Evolutionary conservation across 2,113 vertebrate species (phyloP).

Genomic region (Mesocricetus auratus): DNA sequence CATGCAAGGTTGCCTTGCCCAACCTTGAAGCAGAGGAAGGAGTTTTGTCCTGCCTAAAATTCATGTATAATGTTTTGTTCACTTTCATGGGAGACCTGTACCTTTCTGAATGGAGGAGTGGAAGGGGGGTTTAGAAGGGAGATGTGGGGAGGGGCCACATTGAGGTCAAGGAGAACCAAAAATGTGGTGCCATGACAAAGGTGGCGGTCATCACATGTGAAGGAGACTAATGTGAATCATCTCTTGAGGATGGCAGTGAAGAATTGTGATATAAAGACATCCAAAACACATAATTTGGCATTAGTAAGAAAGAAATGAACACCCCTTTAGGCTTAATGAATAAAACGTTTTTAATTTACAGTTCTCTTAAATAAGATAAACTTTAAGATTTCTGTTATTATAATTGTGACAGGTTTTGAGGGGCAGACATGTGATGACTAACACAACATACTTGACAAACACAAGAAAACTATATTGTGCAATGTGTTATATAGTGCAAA

Average conservation of each 20-base stretch:
- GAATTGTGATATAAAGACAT: background rate
- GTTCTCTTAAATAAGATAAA: background rate
- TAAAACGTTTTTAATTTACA: background rate
- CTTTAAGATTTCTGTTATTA: background rate
- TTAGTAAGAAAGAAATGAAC: background rate
- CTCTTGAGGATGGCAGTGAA: background rate
- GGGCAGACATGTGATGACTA: background rate
- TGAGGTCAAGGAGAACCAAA: background rate
- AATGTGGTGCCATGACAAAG: accelerated
- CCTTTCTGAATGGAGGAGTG: background rate
- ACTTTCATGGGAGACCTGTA: background rate
- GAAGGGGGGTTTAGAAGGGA: background rate
- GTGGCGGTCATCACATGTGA: background rate
- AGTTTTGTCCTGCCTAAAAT: background rate
- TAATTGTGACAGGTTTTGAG: background rate
- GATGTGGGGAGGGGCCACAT: background rate
- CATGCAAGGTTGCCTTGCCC: background rate
- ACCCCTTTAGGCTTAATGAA: background rate
- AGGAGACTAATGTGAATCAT: background rate
- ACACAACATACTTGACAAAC: background rate
- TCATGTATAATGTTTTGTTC: background rate
- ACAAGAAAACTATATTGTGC: background rate
- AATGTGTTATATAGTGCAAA: background rate
- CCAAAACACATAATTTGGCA: background rate
- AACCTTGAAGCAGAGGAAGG: background rate